phyloP scores from a whole-genome alignment of 2,888 invertebrate genomes.

The Lottia gigantea region DNA sequence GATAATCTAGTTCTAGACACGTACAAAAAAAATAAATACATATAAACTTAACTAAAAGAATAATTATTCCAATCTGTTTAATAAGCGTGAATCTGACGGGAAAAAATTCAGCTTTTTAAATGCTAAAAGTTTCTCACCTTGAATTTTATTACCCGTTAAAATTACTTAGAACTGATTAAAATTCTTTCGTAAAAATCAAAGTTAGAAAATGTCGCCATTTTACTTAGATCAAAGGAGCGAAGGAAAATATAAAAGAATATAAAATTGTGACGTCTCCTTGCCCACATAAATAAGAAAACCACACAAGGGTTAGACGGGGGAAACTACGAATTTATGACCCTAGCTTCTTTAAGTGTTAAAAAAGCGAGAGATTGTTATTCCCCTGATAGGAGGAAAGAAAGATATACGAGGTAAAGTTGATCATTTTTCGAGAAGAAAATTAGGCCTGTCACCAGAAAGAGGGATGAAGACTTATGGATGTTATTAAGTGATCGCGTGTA shows the following conservation, averaged over 20 bases:
- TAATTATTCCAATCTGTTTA: too few relatives aligned
- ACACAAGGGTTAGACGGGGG: slow-evolving; percentile 7
- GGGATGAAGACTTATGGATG: slow-evolving; percentile 2
- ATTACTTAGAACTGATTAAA: slow-evolving; percentile 4
- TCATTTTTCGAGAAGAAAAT: slow-evolving; percentile 11
- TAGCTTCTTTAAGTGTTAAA: slow-evolving; percentile 4
- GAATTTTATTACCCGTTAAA: too few relatives aligned
- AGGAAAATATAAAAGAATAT: background rate
- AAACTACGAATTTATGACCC: slow-evolving; percentile 6
- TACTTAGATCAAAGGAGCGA: background rate
- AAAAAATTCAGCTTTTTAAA: too few relatives aligned
- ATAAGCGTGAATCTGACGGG: too few relatives aligned
- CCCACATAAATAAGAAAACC: slow-evolving; percentile 8
- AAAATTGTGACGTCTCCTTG: slow-evolving; percentile 3
- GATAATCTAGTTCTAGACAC: too few relatives aligned
- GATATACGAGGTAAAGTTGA: slow-evolving; percentile 7
- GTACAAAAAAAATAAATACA: too few relatives aligned
- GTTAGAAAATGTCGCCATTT: background rate
- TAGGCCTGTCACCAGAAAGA: slow-evolving; percentile 5
- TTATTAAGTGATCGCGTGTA: slow-evolving; percentile 9
- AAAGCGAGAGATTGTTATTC: slow-evolving; percentile 9
- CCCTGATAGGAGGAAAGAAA: slow-evolving; percentile 1
- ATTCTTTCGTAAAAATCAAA: slow-evolving; percentile 9
- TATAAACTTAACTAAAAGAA: too few relatives aligned
- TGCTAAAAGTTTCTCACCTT: too few relatives aligned